Evolutionary conservation across 2,113 vertebrate genomes (phyloP).

Genomic region (Tapirus terrestris): DNA sequence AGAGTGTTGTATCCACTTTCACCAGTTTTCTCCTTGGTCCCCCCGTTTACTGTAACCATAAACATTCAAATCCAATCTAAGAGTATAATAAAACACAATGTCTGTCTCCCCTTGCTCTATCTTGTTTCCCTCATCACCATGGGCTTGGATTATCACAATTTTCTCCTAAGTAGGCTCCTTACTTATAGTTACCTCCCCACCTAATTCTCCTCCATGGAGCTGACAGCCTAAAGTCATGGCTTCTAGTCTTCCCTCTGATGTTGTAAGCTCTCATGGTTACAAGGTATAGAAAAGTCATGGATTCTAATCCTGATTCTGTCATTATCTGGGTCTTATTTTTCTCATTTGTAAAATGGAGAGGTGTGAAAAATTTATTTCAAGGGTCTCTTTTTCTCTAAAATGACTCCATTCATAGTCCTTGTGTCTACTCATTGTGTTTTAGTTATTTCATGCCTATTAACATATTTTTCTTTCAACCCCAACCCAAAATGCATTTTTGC

Average conservation of each 20-base stretch:
- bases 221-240: not conserved
- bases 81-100: not conserved
- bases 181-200: not conserved
- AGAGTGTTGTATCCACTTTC: not conserved
- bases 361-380: not conserved
- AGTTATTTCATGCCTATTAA: constrained; percentile 16
- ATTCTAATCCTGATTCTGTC: not conserved
- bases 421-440: not conserved
- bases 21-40: not conserved
- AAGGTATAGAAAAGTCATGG: not conserved
- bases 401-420: not conserved
- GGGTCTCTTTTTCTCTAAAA: not conserved
- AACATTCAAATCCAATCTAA: not conserved
- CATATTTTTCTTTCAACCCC: not conserved
- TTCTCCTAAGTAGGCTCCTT: not conserved
- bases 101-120: not conserved
- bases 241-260: not conserved
- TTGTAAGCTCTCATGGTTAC: not conserved
- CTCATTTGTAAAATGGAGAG: not conserved
- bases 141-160: not conserved
- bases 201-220: not conserved
- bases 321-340: constrained; percentile 23
- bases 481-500: not conserved
- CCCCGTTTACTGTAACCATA: not conserved
- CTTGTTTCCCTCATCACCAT: not conserved